These are phyloP conservation scores for Zoanthus sansibaricus DNA, from an alignment of 92 coral and sea anemone species.

Conservation along the genomic window DNA sequence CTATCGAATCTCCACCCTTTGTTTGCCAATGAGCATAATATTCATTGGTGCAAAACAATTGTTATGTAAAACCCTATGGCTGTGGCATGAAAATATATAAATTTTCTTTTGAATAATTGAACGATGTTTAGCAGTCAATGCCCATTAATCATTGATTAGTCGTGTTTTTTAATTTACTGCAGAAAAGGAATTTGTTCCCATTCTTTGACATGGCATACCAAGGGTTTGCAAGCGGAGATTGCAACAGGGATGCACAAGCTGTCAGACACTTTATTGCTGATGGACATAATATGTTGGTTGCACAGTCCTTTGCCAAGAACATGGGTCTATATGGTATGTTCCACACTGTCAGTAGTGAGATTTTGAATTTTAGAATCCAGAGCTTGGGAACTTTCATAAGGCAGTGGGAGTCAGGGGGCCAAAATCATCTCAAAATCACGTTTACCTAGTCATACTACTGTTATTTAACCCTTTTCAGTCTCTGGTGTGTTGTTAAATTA, in stretches of 20 bases:
- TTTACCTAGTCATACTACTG: too few relatives aligned
- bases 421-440: too few relatives aligned
- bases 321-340: slow-evolving; percentile 97
- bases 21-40: too few relatives aligned
- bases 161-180: not conserved
- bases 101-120: not conserved
- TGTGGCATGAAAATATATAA: not conserved
- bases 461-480: too few relatives aligned
- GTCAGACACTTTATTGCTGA: slow-evolving; percentile 87
- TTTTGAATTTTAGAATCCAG: too few relatives aligned
- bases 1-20: too few relatives aligned
- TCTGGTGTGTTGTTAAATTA: too few relatives aligned
- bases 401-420: too few relatives aligned
- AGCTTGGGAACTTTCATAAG: too few relatives aligned
- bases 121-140: not conserved
- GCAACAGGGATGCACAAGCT: slow-evolving; percentile 93
- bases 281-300: slow-evolving; percentile 86
- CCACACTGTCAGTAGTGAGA: too few relatives aligned
- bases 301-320: slow-evolving; percentile 99
- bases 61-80: too few relatives aligned
- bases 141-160: not conserved
- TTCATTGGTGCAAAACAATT: too few relatives aligned
- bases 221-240: slow-evolving; percentile 98
- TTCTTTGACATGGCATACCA: slow-evolving; percentile 99
- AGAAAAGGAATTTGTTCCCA: slow-evolving; percentile 90